Percentiles rank a stretch among this genome's conserved stretches.
These are phyloP conservation scores for Coleophora deauratella DNA, from an alignment of 2,888 invertebrate genomes.

Conservation along the genomic window DNA sequence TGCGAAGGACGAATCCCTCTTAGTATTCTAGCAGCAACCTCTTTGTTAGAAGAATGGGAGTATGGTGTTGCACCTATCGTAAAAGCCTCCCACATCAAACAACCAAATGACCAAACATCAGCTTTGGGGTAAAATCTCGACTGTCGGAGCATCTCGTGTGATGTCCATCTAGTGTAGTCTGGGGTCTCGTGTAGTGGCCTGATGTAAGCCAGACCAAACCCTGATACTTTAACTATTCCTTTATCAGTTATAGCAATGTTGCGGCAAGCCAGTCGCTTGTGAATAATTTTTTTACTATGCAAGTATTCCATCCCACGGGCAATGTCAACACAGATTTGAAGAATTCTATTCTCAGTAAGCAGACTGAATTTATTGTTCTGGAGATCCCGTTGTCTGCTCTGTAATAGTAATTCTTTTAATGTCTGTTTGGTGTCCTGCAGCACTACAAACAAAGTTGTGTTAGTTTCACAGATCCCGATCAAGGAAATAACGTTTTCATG, in stretches of 20 bases:
- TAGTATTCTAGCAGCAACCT: slow-evolving; percentile 79
- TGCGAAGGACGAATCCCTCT: slow-evolving; percentile 83
- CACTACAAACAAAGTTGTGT: slow-evolving; percentile 82
- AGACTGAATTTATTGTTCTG: slow-evolving; percentile 73
- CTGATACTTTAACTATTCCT: slow-evolving; percentile 80
- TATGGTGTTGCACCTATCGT: slow-evolving; percentile 87
- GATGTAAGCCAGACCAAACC: slow-evolving; percentile 83
- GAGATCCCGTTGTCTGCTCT: slow-evolving; percentile 71
- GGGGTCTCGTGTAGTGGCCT: slow-evolving; percentile 76
- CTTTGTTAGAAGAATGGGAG: slow-evolving; percentile 77
- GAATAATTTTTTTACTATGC: slow-evolving; percentile 78
- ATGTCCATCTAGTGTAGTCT: slow-evolving; percentile 86
- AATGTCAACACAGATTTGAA: slow-evolving; percentile 79
- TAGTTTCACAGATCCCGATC: slow-evolving; percentile 86
- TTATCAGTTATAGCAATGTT: slow-evolving; percentile 79
- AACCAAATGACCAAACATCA: slow-evolving; percentile 89
- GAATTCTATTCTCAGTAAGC: slow-evolving; percentile 75
- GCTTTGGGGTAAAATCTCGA: slow-evolving; percentile 80
- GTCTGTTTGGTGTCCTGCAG: slow-evolving; percentile 79
- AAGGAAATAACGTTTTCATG: slow-evolving; percentile 83
- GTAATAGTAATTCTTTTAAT: slow-evolving; percentile 80
- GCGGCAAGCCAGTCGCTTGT: slow-evolving; percentile 81
- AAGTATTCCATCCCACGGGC: slow-evolving; percentile 82
- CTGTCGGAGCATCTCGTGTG: slow-evolving; percentile 83
- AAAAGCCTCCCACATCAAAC: slow-evolving; percentile 87